Base-by-base conservation (phyloP, 2,113 vertebrate genomes). In the Ophthalmolycus amberensis region DNA sequence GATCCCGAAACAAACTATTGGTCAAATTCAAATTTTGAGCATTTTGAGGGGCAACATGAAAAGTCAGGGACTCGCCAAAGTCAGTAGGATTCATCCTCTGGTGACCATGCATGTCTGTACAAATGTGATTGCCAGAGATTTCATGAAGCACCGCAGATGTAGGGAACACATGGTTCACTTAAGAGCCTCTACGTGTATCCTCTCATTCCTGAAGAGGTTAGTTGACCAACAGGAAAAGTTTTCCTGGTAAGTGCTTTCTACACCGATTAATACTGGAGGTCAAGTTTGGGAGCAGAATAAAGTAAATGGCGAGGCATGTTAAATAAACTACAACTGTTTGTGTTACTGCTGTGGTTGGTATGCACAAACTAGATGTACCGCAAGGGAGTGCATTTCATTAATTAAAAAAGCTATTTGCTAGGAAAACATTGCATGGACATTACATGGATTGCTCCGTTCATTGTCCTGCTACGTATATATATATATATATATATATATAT, bases 271-370 rank as follows among this genome's bases (percentile, higher is more conserved):
- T 12, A 64, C 9, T 59, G 42, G 8, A 76, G 27, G 4, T 29
- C 18, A 52, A 37, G 59, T 58, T 32, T 87, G 70, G 59, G 42
- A 14, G 38, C 85, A 91, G 80, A 71, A 80, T 71, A 70, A 91
- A 89, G 77, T 83, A 88, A 88, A 88, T 83, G 78, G 40, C 11
- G 34, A 67, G 67, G 20, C 12, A 34, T 69, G 9, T 71, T 75
- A 71, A 50, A 44, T 11, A 32, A 16, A 46, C 6, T 69, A 3
- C n/a, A 77, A 67, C 20, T 64, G n/a, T 69, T 50, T 75, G 8
- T 59, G 18, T 65, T 46, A 71, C 32, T 68, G 65, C 22, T 60
- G n/a, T 72, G 50, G 34, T 75, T 71, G 66, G 58, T 83, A 34
- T 52, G 59, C 18, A 32, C 25, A 62, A 48, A 58, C 7, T 74